phyloP scores from a whole-genome alignment of 2,888 invertebrate genomes.

The Deilephila elpenor region DNA sequence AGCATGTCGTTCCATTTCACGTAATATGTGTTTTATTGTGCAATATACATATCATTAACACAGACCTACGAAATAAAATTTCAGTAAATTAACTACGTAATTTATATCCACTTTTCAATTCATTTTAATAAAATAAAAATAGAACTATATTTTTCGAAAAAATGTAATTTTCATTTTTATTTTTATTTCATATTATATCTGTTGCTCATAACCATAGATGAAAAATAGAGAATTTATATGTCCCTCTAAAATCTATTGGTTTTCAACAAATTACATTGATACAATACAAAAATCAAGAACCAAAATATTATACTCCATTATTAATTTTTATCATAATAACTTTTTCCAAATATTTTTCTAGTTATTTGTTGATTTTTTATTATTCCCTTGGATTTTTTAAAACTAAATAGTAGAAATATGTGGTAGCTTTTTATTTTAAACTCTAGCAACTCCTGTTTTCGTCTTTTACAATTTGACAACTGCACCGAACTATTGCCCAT shows the following conservation, averaged over 20 bases:
- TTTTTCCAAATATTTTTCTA: too few relatives aligned
- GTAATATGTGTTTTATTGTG: background rate
- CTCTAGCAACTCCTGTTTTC: background rate
- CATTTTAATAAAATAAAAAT: background rate
- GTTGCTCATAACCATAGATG: background rate
- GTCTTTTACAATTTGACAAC: conserved; percentile 49
- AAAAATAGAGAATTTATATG: background rate
- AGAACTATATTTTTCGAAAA: background rate
- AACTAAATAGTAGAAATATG: background rate
- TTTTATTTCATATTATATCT: too few relatives aligned
- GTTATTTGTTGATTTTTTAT: too few relatives aligned
- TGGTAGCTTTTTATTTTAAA: background rate
- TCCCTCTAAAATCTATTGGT: too few relatives aligned
- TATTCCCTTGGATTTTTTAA: too few relatives aligned
- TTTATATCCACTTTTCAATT: background rate
- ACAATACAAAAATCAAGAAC: too few relatives aligned
- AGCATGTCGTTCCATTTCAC: conserved; percentile 55
- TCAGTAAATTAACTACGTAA: background rate
- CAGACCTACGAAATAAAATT: background rate
- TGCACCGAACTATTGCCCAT: conserved; percentile 61
- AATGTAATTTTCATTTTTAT: background rate
- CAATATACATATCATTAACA: background rate
- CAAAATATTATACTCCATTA: too few relatives aligned
- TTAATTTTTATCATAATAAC: too few relatives aligned
- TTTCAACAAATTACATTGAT: too few relatives aligned